These are phyloP conservation scores for Acanthornis magna DNA, from an alignment of 2,797 vertebrate genomes.

Conservation along the genomic window DNA sequence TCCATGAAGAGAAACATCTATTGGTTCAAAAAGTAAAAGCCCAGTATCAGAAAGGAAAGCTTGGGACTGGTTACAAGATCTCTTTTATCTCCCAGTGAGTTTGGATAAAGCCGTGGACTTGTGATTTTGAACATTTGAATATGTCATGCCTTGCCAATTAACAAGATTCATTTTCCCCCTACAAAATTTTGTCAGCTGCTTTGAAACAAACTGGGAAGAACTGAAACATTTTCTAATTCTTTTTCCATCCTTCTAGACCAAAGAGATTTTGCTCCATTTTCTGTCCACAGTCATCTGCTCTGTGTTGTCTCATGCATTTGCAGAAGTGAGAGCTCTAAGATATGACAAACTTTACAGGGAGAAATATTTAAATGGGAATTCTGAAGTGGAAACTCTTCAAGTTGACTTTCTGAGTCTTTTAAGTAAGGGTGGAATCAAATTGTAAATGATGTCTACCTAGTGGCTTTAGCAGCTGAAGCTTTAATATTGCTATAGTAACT, in stretches of 20 bases:
- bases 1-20: not conserved
- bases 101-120: not conserved
- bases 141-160: not conserved
- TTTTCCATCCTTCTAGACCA: not conserved
- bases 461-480: not conserved
- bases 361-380: not conserved
- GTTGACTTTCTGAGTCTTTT: not conserved
- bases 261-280: not conserved
- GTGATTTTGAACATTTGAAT: not conserved
- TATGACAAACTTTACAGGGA: not conserved
- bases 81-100: not conserved
- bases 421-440: not conserved
- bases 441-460: not conserved
- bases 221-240: not conserved
- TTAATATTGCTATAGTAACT: not conserved
- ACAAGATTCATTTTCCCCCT: not conserved
- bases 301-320: not conserved
- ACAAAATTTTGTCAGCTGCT: not conserved
- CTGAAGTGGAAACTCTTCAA: not conserved
- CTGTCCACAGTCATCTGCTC: not conserved
- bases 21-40: not conserved
- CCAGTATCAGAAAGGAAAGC: not conserved
- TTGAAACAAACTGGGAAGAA: not conserved
- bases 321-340: not conserved
- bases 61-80: not conserved